Evolutionary conservation across 2,113 vertebrate genomes (phyloP).

Genomic region (Callopanchax toddi): DNA sequence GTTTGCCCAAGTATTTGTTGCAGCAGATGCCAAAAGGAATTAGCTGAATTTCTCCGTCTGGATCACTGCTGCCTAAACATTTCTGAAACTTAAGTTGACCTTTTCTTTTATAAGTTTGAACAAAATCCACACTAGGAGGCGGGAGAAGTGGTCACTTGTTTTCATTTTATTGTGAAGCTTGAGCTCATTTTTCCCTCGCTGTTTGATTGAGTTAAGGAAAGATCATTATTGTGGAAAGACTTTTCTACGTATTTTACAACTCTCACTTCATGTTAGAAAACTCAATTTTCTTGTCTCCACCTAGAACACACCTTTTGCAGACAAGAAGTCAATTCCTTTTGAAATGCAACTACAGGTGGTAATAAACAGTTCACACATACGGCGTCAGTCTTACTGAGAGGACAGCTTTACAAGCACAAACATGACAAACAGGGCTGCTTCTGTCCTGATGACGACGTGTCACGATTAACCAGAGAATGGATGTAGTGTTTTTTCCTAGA

Average conservation of each 20-base stretch:
- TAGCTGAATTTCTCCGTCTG: conserved; percentile 7
- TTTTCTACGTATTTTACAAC: not conserved
- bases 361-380: not conserved
- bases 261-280: not conserved
- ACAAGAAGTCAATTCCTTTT: not conserved
- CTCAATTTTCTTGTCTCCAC: not conserved
- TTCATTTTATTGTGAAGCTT: not conserved
- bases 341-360: not conserved
- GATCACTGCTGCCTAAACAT: conserved; percentile 4
- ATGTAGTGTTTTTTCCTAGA: not conserved
- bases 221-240: too few relatives aligned
- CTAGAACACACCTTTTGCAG: not conserved
- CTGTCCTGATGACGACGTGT: not conserved
- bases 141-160: not conserved
- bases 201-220: not conserved
- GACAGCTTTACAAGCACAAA: not conserved
- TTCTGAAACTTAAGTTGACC: not conserved
- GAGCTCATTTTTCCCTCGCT: not conserved
- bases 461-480: not conserved
- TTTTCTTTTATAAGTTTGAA: not conserved
- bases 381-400: not conserved
- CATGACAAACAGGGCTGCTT: not conserved
- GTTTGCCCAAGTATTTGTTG: conserved; percentile 52
- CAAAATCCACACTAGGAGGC: not conserved
- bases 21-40: conserved; percentile 29